Evolutionary conservation across 2,797 vertebrate species (phyloP), one percentile per base, ranked within the genome.

Genomic region (Ispidina picta): DNA sequence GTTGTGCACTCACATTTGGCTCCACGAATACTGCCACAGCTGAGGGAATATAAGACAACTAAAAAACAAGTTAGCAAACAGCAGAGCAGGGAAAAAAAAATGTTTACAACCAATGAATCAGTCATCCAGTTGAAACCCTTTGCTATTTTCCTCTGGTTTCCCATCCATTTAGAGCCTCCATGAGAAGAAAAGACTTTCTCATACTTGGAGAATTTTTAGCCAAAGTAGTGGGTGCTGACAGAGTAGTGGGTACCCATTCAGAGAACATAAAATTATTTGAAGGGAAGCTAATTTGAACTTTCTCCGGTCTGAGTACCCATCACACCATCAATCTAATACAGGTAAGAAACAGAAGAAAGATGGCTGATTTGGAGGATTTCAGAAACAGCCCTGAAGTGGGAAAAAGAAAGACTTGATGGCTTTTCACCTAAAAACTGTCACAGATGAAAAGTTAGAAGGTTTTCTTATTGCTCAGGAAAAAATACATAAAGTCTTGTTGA

Each of bases 1-100:
- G 93, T 91, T 94, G 66, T 89, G 86, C 90, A 93, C 83, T 81
- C 92, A 95, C 77, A 94, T 74, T 93, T 95, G 83, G 83, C n/a
- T 95, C 92, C 94, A 91, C 76, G 86, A 84, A 81, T 92, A 95
- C 88, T 95, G 93, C 56, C 91, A 96, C 55, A 90, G 91, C 93
- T 96, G 77, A 94, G 94, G 94, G 94, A 96, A 96, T 96, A 94
- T 92, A 95, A 95, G 90, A 95, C 88, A 95, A 96, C 93, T 95
- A 56, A 82, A 95, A 92, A 88, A 89, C 95, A 96, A 92, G 94
- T 95, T 96, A 96, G 94, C 94, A 94, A 95, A 95, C 77, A 94
- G 85, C 77, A 96, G 89, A 93, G 82, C 59, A 79, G 91, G 82
- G n/a, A 62, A 85, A 85, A 79, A 64, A 87, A 60, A 69, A 31